Evolutionary conservation across 2,797 vertebrate genomes (phyloP), one percentile per base, ranked within the genome.

Genomic region (Rousettus madagascariensis): DNA sequence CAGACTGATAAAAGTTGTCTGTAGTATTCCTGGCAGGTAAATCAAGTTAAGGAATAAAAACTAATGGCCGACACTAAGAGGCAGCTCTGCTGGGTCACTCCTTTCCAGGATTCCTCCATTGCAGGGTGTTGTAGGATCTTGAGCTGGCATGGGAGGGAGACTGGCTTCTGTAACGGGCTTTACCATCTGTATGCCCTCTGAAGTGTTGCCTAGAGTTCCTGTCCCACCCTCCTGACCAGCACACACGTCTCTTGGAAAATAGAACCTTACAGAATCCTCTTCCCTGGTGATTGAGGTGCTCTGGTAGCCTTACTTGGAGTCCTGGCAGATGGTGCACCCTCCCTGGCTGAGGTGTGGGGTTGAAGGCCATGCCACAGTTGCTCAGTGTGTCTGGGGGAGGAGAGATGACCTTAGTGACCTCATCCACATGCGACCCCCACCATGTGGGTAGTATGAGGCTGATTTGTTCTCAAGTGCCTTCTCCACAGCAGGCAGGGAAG

Each of bases 401-500:
- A 43, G 83, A 68, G 46, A 28, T 33, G 75, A n/a, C 33, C 63
- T 72, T 13, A 51, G 16, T 94, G 87, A 93, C 61, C 46, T 92
- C 80, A 74, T 88, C 24, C 30, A 66, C 89, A 85, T 77, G 86
- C 77, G 72, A 65, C 61, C 28, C 24, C 61, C 36, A 41, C 57
- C 3, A 0, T 41, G 51, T 75, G 51, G 72, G 20, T 33, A 51
- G 20, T 7, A 43, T 28, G 36, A 82, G 49, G 55, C 38, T 10
- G 28, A 11, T 91, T 72, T 51, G 65, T 8, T 80, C 55, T 77
- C 11, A 38, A 30, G 71, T 8, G 3, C 55, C 33, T 82, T 87
- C 24, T n/a, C 41, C 24, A 26, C 33, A 16, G 80, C 61, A 30
- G 71, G 79, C 28, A 1, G 80, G 36, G 30, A 68, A 8, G 17